phyloP scores from a whole-genome alignment of 1,140 invertebrate genomes.

The Globodera ellingtonae region DNA sequence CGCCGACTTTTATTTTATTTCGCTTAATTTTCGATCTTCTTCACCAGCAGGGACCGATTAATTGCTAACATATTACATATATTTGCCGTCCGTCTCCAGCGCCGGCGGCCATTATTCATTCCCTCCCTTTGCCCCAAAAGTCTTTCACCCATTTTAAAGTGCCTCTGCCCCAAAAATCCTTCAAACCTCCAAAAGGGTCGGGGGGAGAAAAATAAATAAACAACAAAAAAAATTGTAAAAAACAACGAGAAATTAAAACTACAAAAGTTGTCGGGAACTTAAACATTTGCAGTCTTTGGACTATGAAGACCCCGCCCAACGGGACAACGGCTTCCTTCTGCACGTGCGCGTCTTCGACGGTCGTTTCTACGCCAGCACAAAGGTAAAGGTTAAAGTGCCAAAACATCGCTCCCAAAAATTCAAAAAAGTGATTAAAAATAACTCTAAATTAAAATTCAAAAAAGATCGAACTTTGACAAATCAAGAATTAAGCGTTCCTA shows the following conservation, averaged over 20 bases:
- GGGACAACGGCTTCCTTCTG: conserved; percentile 65
- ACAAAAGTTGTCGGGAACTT: conserved; percentile 9
- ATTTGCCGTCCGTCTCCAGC: background rate
- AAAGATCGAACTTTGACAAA: background rate
- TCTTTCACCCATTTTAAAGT: conserved; percentile 21
- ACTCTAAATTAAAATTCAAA: background rate
- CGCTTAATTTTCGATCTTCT: too few relatives aligned
- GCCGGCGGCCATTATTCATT: conserved; percentile 26
- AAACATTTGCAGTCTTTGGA: conserved; percentile 64
- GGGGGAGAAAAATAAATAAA: conserved; percentile 22
- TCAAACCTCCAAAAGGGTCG: conserved; percentile 33
- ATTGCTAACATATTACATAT: background rate
- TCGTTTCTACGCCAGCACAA: conserved; percentile 78
- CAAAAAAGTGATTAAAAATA: background rate
- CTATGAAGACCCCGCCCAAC: conserved; percentile 66
- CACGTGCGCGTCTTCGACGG: conserved; percentile 67
- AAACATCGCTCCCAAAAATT: too few relatives aligned
- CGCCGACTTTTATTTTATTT: too few relatives aligned
- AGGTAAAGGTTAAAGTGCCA: conserved; percentile 70
- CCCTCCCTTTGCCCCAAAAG: conserved; percentile 1
- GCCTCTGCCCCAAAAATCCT: conserved; percentile 29
- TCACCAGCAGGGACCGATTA: background rate
- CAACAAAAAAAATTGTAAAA: conserved; percentile 48
- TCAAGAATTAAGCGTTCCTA: too few relatives aligned
- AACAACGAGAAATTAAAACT: conserved; percentile 1